phyloP scores from a whole-genome alignment of 2,797 vertebrate genomes.

The Carapus acus region DNA sequence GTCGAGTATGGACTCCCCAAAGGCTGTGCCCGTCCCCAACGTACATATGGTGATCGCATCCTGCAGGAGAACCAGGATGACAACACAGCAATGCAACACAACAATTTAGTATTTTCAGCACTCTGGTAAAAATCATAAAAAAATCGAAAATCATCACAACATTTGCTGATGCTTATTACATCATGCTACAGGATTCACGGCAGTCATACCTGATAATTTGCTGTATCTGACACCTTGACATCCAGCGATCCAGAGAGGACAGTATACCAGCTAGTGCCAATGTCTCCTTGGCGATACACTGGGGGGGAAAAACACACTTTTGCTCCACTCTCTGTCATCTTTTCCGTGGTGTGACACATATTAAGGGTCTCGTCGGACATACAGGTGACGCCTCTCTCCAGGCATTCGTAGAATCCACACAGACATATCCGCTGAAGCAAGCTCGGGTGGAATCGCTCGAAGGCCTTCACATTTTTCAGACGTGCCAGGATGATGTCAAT shows the following conservation, averaged over 20 bases:
- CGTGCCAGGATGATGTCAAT: conserved; percentile 91
- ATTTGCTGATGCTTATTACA: not conserved
- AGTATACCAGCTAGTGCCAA: conserved; percentile 97
- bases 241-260: conserved; percentile 96
- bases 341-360: not conserved
- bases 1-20: conserved; percentile 96
- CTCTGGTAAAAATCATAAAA: conserved; percentile 4
- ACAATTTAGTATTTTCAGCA: not conserved
- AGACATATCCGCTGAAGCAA: conserved; percentile 94
- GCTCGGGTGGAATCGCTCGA: conserved; percentile 88
- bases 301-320: conserved; percentile 19
- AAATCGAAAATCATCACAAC: too few species aligned
- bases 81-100: not conserved
- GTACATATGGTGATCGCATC: conserved; percentile 95
- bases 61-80: conserved; percentile 67
- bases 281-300: conserved; percentile 98
- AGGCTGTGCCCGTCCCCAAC: conserved; percentile 89
- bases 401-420: conserved; percentile 89
- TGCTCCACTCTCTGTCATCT: not conserved
- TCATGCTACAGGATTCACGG: not conserved
- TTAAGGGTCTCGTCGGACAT: conserved; percentile 52
- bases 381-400: conserved; percentile 96
- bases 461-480: conserved; percentile 89
- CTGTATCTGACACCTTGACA: conserved; percentile 94
- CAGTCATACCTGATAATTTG: conserved; percentile 84